phyloP scores from a whole-genome alignment of 2,797 vertebrate species.

The Tragopan temminckii region DNA sequence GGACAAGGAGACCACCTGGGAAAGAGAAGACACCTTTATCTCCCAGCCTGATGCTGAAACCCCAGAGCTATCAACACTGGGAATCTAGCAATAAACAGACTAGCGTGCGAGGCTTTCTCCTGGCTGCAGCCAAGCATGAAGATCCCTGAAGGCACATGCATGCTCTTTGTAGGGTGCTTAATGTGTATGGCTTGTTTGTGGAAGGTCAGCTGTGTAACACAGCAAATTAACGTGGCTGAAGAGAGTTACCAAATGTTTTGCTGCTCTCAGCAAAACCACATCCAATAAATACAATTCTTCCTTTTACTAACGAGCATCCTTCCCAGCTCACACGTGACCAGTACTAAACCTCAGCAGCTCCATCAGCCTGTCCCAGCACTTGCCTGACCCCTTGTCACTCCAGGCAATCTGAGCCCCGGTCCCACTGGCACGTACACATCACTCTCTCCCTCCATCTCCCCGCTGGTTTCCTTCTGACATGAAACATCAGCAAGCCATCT shows the following conservation, averaged over 20 bases:
- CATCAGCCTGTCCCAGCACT: not conserved
- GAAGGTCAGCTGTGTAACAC: not conserved
- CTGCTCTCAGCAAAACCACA: not conserved
- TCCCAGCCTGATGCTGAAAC: not conserved
- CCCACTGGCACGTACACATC: accelerated
- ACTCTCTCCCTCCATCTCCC: not conserved
- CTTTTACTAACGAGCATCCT: not conserved
- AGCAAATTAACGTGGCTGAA: not conserved
- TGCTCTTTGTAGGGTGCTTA: not conserved
- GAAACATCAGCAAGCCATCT: not conserved
- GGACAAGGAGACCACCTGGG: not conserved
- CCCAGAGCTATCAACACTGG: not conserved
- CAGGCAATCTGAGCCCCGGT: accelerated
- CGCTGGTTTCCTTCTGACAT: not conserved
- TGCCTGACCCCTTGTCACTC: accelerated
- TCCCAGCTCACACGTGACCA: not conserved
- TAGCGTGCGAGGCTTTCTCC: not conserved
- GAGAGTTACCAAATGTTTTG: not conserved
- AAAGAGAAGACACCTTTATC: not conserved
- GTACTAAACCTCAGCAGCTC: not conserved
- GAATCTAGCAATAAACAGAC: not conserved
- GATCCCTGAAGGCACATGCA: not conserved
- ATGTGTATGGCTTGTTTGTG: not conserved
- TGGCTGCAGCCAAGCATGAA: not conserved
- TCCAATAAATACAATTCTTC: not conserved